These are phyloP conservation scores for Mya arenaria DNA, from an alignment of 1,140 invertebrate species.

Conservation along the genomic window DNA sequence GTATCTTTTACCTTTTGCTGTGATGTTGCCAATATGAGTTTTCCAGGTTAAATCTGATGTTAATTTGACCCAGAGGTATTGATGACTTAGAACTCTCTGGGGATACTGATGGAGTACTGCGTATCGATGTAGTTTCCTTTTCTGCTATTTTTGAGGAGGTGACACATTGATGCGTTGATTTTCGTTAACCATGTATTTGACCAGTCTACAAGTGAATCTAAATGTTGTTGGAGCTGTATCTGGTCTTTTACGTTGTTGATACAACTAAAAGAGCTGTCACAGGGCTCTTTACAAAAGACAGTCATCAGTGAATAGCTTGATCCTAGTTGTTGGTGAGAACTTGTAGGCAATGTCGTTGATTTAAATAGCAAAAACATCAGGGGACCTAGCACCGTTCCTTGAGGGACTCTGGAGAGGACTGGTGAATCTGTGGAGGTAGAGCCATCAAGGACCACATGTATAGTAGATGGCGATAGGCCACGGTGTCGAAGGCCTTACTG, in stretches of 20 bases:
- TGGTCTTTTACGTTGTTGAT: no score
- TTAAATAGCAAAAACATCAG: no score
- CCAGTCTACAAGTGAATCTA: neutral
- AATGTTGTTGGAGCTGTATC: neutral
- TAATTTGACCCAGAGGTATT: neutral
- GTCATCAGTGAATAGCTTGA: no score
- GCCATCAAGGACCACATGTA: constrained; percentile 54
- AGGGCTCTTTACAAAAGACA: no score
- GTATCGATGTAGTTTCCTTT: neutral
- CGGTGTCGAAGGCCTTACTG: constrained; percentile 59
- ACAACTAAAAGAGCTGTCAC: no score
- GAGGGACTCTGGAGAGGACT: constrained; percentile 29
- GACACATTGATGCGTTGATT: constrained; percentile 5
- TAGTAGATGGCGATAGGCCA: constrained; percentile 45
- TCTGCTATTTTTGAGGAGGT: neutral
- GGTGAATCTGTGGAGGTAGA: neutral
- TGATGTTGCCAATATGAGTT: constrained; percentile 8
- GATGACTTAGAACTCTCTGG: neutral
- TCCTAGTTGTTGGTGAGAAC: no score
- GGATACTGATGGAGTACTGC: neutral
- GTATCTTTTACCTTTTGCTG: no score
- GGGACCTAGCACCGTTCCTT: no score
- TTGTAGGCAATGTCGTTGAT: no score
- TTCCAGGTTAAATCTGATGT: constrained; percentile 12
- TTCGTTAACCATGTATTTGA: neutral